Base-by-base conservation (phyloP, 2,113 vertebrate species). In the Pseudolaguvia tuberculata region DNA sequence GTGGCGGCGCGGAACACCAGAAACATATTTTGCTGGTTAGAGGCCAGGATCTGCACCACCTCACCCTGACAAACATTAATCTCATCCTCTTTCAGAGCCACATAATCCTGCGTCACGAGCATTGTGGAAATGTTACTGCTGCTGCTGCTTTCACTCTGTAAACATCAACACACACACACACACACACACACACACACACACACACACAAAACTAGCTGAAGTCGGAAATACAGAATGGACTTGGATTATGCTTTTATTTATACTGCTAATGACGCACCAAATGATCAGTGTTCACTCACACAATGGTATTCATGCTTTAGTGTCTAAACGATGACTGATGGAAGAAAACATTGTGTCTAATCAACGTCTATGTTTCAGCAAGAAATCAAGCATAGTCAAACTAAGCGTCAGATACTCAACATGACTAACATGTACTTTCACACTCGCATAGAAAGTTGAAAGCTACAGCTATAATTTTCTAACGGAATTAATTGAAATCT, bases 11-110 rank as follows among this genome's bases (percentile, higher is more conserved):
- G 93, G 89, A 98, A 98, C 90, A 99, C 97, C 92, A 99, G 92
- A 88, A 99, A 99, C 97, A 98, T 99, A 94, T 95, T 97, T 88
- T 99, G 97, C 88, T 99, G 97, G 89, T 99, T 99, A 92, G 95
- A 97, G 92, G 97, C 96, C 90, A 99, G 90, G 87, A 99, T 95
- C 88, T 99, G 97, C 86, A 99, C 96, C 86, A 98, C 96, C 86
- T 99, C 97, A 83, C 97, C 95, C 91, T 98, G 97, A 87, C 84
- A 88, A 84, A 99, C 96, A 85, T 93, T 98, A 85, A 99, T 96
- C 94, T 99, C 97, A 94, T 99, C 97, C 95, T 99, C 97, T 92
- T 98, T 98, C 93, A 98, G 92, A 81, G 97, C 97, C 91, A 93
- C 94, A 87, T 98, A 99, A 90, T 92, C 91, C 89, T 99, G 96